Percentiles rank a stretch among this genome's conserved stretches.
Evolutionary conservation across 2,888 invertebrate species (phyloP).

Genomic region (Latheticus oryzae): DNA sequence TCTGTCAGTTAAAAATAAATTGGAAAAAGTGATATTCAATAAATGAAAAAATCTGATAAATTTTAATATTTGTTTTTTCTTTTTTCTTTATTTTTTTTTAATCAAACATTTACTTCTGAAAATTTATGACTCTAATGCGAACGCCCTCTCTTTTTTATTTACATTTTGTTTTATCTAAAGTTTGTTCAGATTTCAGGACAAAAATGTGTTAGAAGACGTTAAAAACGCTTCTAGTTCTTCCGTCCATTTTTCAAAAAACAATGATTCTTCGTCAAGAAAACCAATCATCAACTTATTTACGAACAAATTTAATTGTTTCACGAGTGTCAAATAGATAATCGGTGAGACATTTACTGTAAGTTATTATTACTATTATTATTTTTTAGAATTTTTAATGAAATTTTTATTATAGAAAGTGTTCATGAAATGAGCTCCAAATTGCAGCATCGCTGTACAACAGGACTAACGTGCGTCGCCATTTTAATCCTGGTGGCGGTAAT

Average conservation of each 20-base stretch:
- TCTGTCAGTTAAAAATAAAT: no score
- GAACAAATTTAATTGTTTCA: constrained; percentile 27
- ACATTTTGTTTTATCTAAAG: not conserved
- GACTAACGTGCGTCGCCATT: constrained; percentile 56
- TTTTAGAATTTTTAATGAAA: constrained; percentile 11
- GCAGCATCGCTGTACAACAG: constrained; percentile 48
- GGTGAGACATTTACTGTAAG: constrained; percentile 10
- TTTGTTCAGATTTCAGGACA: constrained; percentile 1
- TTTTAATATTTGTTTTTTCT: no score
- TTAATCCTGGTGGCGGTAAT: constrained; percentile 57
- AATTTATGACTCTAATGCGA: not conserved
- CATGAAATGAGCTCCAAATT: constrained; percentile 49
- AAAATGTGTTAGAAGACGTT: constrained; percentile 15
- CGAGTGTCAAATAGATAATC: constrained; percentile 38
- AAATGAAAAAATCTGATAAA: no score
- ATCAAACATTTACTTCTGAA: no score
- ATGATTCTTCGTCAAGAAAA: constrained; percentile 11
- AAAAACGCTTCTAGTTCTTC: not conserved
- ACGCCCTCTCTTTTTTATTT: not conserved
- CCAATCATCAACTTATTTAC: no score
- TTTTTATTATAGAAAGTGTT: not conserved
- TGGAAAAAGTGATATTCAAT: no score
- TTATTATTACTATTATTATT: constrained; percentile 9
- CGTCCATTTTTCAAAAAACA: not conserved
- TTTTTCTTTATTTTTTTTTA: no score